phyloP scores from a whole-genome alignment of 2,888 invertebrate species.

The Trichogramma evanescens region DNA sequence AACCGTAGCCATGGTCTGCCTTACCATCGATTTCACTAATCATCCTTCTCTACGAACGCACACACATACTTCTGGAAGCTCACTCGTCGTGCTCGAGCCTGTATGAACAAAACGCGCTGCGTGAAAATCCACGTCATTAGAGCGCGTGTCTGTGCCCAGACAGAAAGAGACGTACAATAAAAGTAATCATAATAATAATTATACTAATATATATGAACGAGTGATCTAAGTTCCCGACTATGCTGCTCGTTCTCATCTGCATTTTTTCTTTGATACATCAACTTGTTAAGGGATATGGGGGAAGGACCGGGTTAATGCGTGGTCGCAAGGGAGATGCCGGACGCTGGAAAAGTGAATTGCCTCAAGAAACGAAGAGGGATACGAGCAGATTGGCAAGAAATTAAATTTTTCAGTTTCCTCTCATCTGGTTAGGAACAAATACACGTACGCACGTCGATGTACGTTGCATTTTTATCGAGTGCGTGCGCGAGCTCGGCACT shows the following conservation, averaged over 20 bases:
- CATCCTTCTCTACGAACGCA: slow-evolving; percentile 4
- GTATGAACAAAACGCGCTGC: not conserved
- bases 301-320: too few relatives aligned
- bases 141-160: not conserved
- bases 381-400: too few relatives aligned
- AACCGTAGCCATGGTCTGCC: slow-evolving; percentile 14
- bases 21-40: slow-evolving; percentile 22
- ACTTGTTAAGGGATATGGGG: not conserved
- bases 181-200: too few relatives aligned
- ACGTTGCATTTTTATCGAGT: not conserved
- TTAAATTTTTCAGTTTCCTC: too few relatives aligned
- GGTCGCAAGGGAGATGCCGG: too few relatives aligned
- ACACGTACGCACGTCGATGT: too few relatives aligned
- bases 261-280: slow-evolving; percentile 32
- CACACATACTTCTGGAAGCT: not conserved
- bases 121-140: slow-evolving; percentile 13
- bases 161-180: too few relatives aligned
- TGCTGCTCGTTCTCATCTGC: slow-evolving; percentile 35
- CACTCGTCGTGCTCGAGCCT: not conserved
- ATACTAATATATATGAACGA: too few relatives aligned
- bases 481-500: slow-evolving; percentile 14
- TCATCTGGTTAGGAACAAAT: too few relatives aligned
- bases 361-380: too few relatives aligned
- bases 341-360: too few relatives aligned
- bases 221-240: not conserved